A percentile compares a stretch with the other conserved stretches of the same genome.
Conservation (phyloP, 1,140 invertebrate genomes). For the Heliconius hewitsoni region DNA sequence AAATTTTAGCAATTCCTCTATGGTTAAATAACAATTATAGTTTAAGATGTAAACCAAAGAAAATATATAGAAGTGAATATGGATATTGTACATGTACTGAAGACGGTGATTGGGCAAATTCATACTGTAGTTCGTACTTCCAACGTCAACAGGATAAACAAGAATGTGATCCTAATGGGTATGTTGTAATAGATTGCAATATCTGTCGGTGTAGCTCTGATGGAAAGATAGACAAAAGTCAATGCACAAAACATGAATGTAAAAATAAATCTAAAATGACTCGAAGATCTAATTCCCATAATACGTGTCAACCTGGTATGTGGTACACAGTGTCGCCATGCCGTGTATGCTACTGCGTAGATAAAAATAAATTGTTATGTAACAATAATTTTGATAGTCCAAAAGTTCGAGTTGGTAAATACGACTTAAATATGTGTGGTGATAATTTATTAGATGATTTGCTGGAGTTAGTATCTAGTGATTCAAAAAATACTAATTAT, state of each 20-base stretch:
- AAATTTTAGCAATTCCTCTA: background rate
- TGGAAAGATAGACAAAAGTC: constrained; percentile 47
- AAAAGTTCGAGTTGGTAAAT: constrained; percentile 44
- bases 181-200: constrained; percentile 56
- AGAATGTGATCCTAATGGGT: constrained; percentile 50
- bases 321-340: constrained; percentile 63
- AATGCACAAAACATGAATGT: constrained; percentile 60
- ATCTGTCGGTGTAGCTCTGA: constrained; percentile 53
- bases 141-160: background rate
- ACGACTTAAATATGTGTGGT: constrained; percentile 53
- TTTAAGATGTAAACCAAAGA: constrained; percentile 43
- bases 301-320: constrained; percentile 46
- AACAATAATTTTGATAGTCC: constrained; percentile 39
- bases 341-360: constrained; percentile 60
- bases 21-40: background rate
- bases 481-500: background rate
- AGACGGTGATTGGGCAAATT: constrained; percentile 53
- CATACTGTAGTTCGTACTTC: constrained; percentile 34
- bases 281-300: constrained; percentile 37
- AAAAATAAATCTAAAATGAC: constrained; percentile 10
- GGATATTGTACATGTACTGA: constrained; percentile 52
- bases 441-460: constrained; percentile 48
- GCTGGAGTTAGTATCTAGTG: background rate
- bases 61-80: constrained; percentile 43
- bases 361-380: constrained; percentile 58